Conservation (phyloP, 2,797 vertebrate genomes). For the Tarsius wallacei region DNA sequence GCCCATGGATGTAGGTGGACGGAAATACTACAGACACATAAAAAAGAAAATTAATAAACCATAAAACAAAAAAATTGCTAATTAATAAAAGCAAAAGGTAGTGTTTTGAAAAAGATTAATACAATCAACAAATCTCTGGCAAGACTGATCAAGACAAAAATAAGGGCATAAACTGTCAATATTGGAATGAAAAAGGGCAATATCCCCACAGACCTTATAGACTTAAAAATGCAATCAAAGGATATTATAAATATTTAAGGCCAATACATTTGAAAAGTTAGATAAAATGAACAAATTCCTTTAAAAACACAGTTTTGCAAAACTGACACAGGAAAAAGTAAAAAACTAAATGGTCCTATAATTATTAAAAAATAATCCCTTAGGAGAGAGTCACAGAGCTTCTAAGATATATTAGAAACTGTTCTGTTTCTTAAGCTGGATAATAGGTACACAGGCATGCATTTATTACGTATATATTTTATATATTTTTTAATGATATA, state of each 20-base stretch:
- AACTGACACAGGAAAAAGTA: neutral
- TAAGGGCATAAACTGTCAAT: neutral
- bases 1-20: neutral
- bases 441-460: neutral
- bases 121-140: neutral
- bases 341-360: neutral
- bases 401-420: neutral
- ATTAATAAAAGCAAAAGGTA: slow-evolving; percentile 3
- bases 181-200: neutral
- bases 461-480: neutral
- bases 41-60: neutral
- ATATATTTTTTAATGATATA: neutral
- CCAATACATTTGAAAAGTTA: neutral
- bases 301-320: slow-evolving; percentile 34
- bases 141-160: neutral
- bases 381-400: neutral
- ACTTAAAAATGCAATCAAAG: neutral
- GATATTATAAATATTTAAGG: neutral
- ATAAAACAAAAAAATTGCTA: neutral
- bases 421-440: neutral
- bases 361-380: neutral
- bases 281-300: neutral
- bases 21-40: neutral
- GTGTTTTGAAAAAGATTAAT: neutral
- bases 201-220: neutral